These are phyloP conservation scores for Epicauta chinensis DNA, from an alignment of 1,140 invertebrate genomes.

Conservation along the genomic window DNA sequence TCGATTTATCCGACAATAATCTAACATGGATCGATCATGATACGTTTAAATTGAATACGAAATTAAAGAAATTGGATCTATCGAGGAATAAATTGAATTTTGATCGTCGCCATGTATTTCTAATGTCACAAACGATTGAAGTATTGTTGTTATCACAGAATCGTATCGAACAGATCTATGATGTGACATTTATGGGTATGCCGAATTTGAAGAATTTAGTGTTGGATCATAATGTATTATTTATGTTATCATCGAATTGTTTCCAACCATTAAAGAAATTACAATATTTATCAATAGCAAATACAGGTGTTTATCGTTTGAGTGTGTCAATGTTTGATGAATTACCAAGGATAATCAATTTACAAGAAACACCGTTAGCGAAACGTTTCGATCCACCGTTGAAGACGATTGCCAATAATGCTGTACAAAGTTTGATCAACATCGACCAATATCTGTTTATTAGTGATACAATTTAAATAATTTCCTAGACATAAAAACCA, in stretches of 20 bases:
- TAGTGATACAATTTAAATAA: neutral
- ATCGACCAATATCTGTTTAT: conserved; percentile 18
- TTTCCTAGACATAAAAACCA: no score
- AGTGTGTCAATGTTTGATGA: conserved; percentile 33
- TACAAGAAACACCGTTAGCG: conserved; percentile 33
- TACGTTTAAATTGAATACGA: conserved; percentile 50
- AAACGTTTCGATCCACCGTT: conserved; percentile 35
- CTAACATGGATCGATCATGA: conserved; percentile 50
- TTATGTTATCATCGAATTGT: conserved; percentile 27
- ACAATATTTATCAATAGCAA: conserved; percentile 35
- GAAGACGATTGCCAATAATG: conserved; percentile 28
- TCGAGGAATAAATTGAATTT: conserved; percentile 50
- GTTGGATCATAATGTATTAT: conserved; percentile 31
- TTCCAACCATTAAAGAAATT: conserved; percentile 33
- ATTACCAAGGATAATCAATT: conserved; percentile 33
- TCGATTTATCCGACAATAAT: conserved; percentile 61
- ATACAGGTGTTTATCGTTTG: conserved; percentile 35
- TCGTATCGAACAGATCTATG: conserved; percentile 35
- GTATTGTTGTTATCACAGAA: conserved; percentile 32
- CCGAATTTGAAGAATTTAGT: conserved; percentile 33
- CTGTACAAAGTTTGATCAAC: conserved; percentile 27
- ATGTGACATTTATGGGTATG: conserved; percentile 33
- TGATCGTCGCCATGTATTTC: conserved; percentile 27
- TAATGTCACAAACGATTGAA: conserved; percentile 31
- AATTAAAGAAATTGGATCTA: conserved; percentile 49